Base-by-base conservation (phyloP, 2,888 invertebrate genomes). In the Nezara viridula region DNA sequence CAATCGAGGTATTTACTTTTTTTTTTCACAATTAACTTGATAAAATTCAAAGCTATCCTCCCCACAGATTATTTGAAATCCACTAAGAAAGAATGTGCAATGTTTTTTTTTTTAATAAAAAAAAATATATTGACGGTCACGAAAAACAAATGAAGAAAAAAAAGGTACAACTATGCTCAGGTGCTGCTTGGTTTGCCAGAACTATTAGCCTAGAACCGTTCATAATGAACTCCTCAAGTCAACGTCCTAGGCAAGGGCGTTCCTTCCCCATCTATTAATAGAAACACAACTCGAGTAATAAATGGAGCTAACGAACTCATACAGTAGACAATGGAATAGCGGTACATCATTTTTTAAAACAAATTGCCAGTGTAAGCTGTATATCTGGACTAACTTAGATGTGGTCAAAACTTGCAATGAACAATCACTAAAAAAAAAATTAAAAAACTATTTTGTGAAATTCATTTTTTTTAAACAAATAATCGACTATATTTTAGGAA, bases 191-290 rank as follows among this genome's bases (percentile, higher is more conserved):
- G 60, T 60, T 60, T 27, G 60, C 60, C 60, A 60, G 27, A 60
- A 73, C 19, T 27, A 73, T 73, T 37, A 73, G 32, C 27, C 27
- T 19, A 60, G 37, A 73, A 73, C 19, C 66, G 37, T 73, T 73
- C 32, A 73, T 73, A 37, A 73, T 73, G 66, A 73, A 37, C 37
- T 73, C 32, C 37, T 32, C 66, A 73, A 27, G 27, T 32, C 66
- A 73, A 73, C 66, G 66, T 73, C 66, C 66, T 66, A 66, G 3
- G 66, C 66, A 66, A 66, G 66, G 66, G 32, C 66, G 66, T 32
- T 66, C 32, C 66, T 73, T 73, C 66, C 37, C 21, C 19, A 7
- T 6, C 32, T 73, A 73, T 73, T 73, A 19, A 37, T 73, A 37
- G 66, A 0, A 2, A 37, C 37, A 16, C 32, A 73, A 73, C 66